phyloP scores from a whole-genome alignment of 2,113 vertebrate species.

The Nycticebus coucang region DNA sequence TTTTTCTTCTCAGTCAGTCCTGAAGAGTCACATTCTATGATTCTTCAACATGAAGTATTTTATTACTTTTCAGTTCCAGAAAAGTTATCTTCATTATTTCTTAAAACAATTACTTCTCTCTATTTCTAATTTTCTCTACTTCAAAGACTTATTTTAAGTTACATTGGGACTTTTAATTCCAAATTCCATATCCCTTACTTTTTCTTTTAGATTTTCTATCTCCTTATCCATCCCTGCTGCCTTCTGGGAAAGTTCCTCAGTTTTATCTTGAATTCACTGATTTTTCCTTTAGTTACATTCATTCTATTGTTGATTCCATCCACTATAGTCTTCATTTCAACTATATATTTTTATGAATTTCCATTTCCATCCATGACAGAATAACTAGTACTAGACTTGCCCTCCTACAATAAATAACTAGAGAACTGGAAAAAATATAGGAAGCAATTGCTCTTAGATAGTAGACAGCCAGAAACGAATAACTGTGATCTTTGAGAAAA shows the following conservation, averaged over 20 bases:
- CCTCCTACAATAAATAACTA: neutral
- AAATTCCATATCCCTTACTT: neutral
- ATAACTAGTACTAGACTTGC: neutral
- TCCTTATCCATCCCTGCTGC: neutral
- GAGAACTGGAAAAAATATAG: neutral
- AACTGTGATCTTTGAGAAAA: neutral
- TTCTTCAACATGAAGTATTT: slow-evolving; percentile 7
- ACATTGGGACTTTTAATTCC: slow-evolving; percentile 1
- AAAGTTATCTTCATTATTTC: neutral
- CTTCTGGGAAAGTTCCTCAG: neutral
- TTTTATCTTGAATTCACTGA: neutral
- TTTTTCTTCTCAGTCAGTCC: neutral
- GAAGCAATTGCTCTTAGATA: neutral
- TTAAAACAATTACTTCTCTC: neutral
- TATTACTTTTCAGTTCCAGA: slow-evolving; percentile 27
- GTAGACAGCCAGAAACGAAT: neutral
- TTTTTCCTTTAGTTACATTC: neutral
- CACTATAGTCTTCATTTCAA: neutral
- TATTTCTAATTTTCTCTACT: slow-evolving; percentile 6
- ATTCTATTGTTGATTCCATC: neutral
- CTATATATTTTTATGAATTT: neutral
- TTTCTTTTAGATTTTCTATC: slow-evolving; percentile 17
- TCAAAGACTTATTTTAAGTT: neutral
- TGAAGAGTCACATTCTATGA: neutral
- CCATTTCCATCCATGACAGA: neutral